Base-by-base conservation (phyloP, 2,797 vertebrate genomes). In the Sebastes minor region DNA sequence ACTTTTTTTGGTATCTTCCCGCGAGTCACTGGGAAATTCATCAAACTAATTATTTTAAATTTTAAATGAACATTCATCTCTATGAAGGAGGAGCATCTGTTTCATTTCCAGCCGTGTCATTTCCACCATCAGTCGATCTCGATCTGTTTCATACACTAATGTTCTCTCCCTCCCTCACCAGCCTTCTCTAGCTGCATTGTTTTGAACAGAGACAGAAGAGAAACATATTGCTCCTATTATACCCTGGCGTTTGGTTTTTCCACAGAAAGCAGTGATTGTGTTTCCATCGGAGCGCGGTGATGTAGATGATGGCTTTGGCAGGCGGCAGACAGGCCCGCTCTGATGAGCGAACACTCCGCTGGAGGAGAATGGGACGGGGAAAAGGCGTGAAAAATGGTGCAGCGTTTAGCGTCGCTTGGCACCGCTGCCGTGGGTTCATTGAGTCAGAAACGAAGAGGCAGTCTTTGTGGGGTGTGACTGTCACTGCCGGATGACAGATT, bases 291-390 rank as follows among this genome's bases (percentile, higher is more conserved):
- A 92, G 89, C 73, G 83, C 73, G 63, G 75, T 70, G 91, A 91
- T 89, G 83, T 84, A 83, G 89, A 91, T 91, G 91, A 93, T 85
- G 74, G 86, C 70, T 86, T 88, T 89, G 88, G 89, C 89, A 91
- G 87, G 71, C 84, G 8, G 84, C 79, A 92, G 85, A 86, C 86
- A 55, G 83, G 35, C 71, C 71, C 1, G 76, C 82, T 84, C 81
- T 82, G 86, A 85, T 85, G 85, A 83, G 75, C 83, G 80, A 86
- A 87, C 80, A 74, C 77, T 85, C 84, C 18, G 71, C 79, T 82
- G 86, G 72, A 84, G 80, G 70, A 83, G 76, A 84, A 87, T 74
- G 71, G 84, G 74, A 73, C 11, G 23, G 71, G 73, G 56, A 18
- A 64, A 63, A 71, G 66, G 68, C 81, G 82, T 90, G 87, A 90